Conservation (phyloP, 2,113 vertebrate genomes). For the Saguinus imperator region DNA sequence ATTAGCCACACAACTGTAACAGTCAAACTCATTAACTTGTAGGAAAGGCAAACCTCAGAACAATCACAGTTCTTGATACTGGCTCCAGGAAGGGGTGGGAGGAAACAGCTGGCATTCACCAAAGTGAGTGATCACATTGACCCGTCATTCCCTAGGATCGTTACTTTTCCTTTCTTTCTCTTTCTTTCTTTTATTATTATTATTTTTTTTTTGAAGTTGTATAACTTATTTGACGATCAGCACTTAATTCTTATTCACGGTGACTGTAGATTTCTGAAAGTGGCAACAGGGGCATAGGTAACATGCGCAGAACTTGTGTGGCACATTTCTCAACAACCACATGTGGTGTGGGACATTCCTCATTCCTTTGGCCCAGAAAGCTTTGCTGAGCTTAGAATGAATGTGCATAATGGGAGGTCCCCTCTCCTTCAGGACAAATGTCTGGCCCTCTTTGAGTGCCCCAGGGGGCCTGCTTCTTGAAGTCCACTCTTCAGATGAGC, state of each 20-base stretch:
- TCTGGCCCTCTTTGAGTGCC: not conserved
- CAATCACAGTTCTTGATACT: not conserved
- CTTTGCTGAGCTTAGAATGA: not conserved
- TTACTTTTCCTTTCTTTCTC: not conserved
- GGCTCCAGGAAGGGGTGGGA: not conserved
- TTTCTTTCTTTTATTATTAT: not conserved
- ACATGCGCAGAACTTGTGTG: not conserved
- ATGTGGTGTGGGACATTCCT: not conserved
- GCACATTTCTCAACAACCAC: not conserved
- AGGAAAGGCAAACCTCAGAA: not conserved
- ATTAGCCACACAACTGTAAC: not conserved
- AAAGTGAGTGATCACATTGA: not conserved
- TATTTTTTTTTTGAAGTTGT: not conserved
- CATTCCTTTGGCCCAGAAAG: not conserved
- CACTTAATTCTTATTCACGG: not conserved
- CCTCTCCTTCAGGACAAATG: not conserved
- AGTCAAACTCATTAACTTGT: not conserved
- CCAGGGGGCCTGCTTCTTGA: not conserved
- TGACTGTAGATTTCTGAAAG: not conserved
- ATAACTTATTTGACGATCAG: not conserved
- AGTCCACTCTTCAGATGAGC: too few species aligned
- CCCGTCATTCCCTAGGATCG: fast-evolving
- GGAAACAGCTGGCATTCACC: not conserved
- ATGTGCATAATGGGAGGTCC: too few species aligned
- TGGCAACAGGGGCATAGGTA: not conserved